Conservation (phyloP, 2,888 invertebrate genomes). For the Byasa hedistus region DNA sequence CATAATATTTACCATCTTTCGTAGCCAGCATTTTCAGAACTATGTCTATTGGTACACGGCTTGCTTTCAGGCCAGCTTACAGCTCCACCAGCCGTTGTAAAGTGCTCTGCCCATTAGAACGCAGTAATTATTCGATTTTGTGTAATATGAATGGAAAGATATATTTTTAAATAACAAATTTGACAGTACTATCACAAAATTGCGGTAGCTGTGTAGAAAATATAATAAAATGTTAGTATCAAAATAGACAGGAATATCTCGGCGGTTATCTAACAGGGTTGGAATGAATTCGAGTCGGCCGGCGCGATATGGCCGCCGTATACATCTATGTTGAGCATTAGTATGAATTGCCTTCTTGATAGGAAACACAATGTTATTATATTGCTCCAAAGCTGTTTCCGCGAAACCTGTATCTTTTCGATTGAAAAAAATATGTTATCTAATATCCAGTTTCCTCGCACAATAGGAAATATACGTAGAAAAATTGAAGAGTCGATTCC, state of each 20-base stretch:
- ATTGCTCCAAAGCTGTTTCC: not conserved
- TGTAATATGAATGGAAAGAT: too few species aligned
- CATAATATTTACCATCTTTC: too few species aligned
- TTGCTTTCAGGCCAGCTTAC: too few species aligned
- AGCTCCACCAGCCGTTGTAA: too few species aligned
- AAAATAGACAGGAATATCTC: not conserved
- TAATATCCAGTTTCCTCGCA: not conserved
- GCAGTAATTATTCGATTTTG: too few species aligned
- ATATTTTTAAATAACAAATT: not conserved
- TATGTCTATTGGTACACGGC: too few species aligned
- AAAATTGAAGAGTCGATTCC: too few species aligned
- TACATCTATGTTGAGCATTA: not conserved
- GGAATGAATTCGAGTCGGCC: slow-evolving; percentile 1
- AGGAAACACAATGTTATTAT: not conserved
- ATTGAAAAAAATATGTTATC: not conserved
- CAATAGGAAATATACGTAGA: too few species aligned
- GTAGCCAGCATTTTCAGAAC: too few species aligned
- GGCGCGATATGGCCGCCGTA: not conserved
- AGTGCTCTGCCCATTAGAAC: too few species aligned
- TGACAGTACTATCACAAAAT: not conserved
- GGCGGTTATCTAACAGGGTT: not conserved
- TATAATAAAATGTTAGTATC: not conserved
- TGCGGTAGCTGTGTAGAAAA: not conserved
- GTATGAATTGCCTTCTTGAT: slow-evolving; percentile 3
- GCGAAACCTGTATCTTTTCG: not conserved